Conservation (phyloP, 2,113 vertebrate species). For the Upupa epops region DNA sequence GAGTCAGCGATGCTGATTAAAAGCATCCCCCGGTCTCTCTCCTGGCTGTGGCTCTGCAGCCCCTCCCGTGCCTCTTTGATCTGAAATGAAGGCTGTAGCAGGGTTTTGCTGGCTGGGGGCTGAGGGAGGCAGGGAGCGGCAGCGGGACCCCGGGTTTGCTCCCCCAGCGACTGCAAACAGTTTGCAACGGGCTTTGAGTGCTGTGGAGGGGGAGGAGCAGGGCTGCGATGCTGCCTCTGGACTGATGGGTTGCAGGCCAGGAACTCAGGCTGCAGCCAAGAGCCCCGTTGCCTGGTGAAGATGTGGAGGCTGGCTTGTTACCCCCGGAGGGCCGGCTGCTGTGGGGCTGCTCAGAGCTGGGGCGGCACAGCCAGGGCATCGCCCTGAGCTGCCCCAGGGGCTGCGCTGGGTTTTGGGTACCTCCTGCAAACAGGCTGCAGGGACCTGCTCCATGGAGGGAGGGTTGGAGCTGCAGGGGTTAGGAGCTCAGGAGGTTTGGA, state of each 20-base stretch:
- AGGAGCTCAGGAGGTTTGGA: too few relatives aligned
- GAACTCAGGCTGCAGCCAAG: not conserved
- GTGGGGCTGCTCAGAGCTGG: too few relatives aligned
- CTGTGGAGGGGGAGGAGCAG: not conserved
- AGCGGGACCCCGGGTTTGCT: not conserved
- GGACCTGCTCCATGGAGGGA: not conserved
- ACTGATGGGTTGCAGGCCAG: not conserved
- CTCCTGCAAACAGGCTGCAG: not conserved
- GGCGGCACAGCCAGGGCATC: not conserved
- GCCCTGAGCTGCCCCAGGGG: not conserved
- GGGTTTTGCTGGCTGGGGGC: not conserved
- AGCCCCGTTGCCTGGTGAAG: not conserved
- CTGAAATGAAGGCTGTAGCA: not conserved
- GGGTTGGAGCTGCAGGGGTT: not conserved
- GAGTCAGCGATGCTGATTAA: not conserved
- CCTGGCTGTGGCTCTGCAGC: not conserved
- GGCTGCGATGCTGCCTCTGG: not conserved
- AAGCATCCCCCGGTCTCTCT: not conserved
- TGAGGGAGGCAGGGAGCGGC: not conserved
- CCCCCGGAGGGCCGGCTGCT: not conserved
- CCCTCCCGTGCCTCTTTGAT: not conserved
- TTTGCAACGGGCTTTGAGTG: not conserved
- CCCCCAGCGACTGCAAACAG: not conserved
- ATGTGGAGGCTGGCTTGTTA: fast-evolving
- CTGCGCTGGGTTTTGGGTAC: not conserved